phyloP scores from a whole-genome alignment of 1,140 invertebrate genomes.

The Pararge aegeria region DNA sequence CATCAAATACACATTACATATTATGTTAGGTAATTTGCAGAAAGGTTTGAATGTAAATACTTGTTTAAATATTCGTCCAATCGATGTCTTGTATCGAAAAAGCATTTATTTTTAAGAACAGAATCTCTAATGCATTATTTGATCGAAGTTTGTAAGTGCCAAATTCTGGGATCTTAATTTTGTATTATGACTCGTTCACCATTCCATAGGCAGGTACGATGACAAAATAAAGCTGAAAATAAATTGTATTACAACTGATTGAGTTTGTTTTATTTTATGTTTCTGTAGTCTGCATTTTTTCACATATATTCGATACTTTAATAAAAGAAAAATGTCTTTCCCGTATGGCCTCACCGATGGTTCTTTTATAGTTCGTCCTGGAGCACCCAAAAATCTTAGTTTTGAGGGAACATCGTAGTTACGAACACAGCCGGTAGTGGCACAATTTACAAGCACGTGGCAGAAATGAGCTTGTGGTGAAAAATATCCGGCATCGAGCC shows the following conservation, averaged over 20 bases:
- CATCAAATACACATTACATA: too few relatives aligned
- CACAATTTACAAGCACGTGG: too few relatives aligned
- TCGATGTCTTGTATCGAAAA: slow-evolving; percentile 42
- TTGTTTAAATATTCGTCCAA: slow-evolving; percentile 65
- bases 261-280: slow-evolving; percentile 43
- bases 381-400: too few relatives aligned
- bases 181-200: slow-evolving; percentile 47
- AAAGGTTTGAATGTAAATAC: slow-evolving; percentile 58
- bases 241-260: slow-evolving; percentile 68
- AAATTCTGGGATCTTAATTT: slow-evolving; percentile 56
- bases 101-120: slow-evolving; percentile 64
- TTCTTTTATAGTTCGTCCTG: too few relatives aligned
- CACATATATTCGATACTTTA: not conserved
- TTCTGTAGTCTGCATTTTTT: too few relatives aligned
- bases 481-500: too few relatives aligned
- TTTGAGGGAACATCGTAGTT: too few relatives aligned
- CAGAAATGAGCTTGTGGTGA: too few relatives aligned
- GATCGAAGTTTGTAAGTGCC: slow-evolving; percentile 55
- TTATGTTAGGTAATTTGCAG: slow-evolving; percentile 2
- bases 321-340: too few relatives aligned
- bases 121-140: slow-evolving; percentile 60
- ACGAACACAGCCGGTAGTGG: too few relatives aligned
- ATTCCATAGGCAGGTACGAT: slow-evolving; percentile 67
- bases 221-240: slow-evolving; percentile 52
- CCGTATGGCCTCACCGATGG: too few relatives aligned